Base-by-base conservation (phyloP, 35 echinoderm and acorn worm species). In the Apostichopus californicus region DNA sequence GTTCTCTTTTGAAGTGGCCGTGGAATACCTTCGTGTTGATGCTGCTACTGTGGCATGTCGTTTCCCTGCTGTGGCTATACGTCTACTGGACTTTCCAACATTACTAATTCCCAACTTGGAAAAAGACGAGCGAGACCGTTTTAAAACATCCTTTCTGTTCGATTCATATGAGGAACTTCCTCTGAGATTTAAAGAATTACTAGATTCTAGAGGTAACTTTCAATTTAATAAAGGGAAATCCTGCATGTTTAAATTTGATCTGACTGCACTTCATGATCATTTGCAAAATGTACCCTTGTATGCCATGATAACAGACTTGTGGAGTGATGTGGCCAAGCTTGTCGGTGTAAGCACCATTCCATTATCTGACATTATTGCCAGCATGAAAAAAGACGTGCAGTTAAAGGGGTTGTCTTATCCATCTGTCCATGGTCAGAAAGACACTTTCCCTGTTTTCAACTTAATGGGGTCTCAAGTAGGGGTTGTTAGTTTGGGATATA, bases 201-300 rank as follows among this genome's bases (percentile, higher is more conserved):
- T 89, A 28, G 86, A 89, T 64, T 28, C 61, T 20, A 89, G 86
- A 64, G 86, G 86, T 21, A 89, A 89, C 52, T 89, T 89, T 28
- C 60, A 72, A 66, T 72, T 89, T 26, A 75, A 89, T 52, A 89
- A 89, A 89, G 86, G 86, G 14, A 89, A 72, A 26, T 89, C 86
- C 15, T 73, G 86, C n/a, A 89, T 89, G 86, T 89, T 89, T 75
- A 89, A 89, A 17, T 89, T 75, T 89, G 86, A 89, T 15, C 46
- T 89, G 23, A 6, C 58, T 9, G 11, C n/a, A 28, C 86, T 89
- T 55, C 52, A 75, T 46, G 86, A 89, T 34, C 24, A 55, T 55
- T 66, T 89, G 15, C 86, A 89, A 7, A 89, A 89, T 89, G 86
- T 89, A 9, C 86, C 86, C 12, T 64, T 89, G 17, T 89, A 89